These are phyloP conservation scores for Stenolophus ochropezus DNA, from an alignment of 2,888 invertebrate species.

Conservation along the genomic window DNA sequence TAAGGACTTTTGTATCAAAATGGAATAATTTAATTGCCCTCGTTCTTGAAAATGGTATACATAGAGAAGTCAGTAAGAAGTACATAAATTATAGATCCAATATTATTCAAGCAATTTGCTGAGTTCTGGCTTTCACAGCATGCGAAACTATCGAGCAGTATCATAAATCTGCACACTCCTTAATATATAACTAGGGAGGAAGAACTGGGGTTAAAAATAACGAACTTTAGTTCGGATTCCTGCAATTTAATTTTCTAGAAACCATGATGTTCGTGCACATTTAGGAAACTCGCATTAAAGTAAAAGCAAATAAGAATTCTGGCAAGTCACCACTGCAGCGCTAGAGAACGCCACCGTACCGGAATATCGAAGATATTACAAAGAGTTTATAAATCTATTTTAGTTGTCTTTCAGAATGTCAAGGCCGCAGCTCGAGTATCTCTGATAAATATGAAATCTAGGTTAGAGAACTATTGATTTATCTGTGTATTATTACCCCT, in stretches of 20 bases:
- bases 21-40: no score
- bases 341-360: not conserved
- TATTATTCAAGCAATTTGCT: not conserved
- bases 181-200: slow-evolving; percentile 7
- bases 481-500: not conserved
- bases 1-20: no score
- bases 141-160: not conserved
- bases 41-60: no score
- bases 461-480: slow-evolving; percentile 7
- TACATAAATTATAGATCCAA: not conserved
- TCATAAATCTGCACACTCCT: not conserved
- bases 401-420: slow-evolving; percentile 41
- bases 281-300: slow-evolving; percentile 11
- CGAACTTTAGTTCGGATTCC: slow-evolving; percentile 6
- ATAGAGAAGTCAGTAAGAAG: not conserved
- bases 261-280: slow-evolving; percentile 29
- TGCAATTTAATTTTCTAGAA: slow-evolving; percentile 22
- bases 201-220: slow-evolving; percentile 27
- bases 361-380: slow-evolving; percentile 32
- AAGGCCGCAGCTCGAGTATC: not conserved
- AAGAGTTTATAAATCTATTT: slow-evolving; percentile 39
- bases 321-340: not conserved
- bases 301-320: slow-evolving; percentile 30
- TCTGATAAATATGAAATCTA: slow-evolving; percentile 2
- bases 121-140: not conserved